Evolutionary conservation across 2,888 invertebrate genomes (phyloP), one percentile per base, ranked within the genome.

Genomic region (Diarsia rubi): DNA sequence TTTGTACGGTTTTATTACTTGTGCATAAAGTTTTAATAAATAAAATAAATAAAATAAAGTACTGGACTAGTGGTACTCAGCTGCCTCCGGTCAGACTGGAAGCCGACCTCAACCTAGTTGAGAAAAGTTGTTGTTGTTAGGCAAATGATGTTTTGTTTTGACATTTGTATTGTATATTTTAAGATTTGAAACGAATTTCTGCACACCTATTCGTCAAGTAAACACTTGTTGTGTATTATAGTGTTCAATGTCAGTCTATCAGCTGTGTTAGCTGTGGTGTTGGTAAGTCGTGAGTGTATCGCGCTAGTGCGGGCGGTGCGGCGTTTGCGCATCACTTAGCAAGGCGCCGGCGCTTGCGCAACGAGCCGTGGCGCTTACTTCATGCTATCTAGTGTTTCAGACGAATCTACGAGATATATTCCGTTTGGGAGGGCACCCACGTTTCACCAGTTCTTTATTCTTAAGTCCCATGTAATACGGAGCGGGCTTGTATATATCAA

Each of bases 271-370:
- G 45, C 69, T 75, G 68, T 71, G 69, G 64, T 67, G 47, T 78
- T 54, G n/a, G 49, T n/a, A 19, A 42, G 66, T 79, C 80, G 74
- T 83, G 80, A 79, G 79, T 52, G 64, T 31, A 5, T 70, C 66
- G 69, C 2, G 67, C 60, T 42, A 21, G 37, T 45, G 37, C n/a
- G 73, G 77, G 52, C 65, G 64, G 12, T 31, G 45, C 52, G n/a
- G 27, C 65, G 62, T 70, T 63, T 60, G 70, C 79, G 62, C 73
- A 62, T 69, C 84, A 80, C 84, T 75, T 84, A 82, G 75, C 79
- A 16, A 47, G 65, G 60, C 72, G 65, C 78, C 67, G 64, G 14
- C 47, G 45, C 19, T 75, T 82, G 71, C 69, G 72, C 66, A 74
- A 82, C 37, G 0, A n/a, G n/a, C 0, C 8, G 37, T 57, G 49